Evolutionary conservation across 2,113 vertebrate species (phyloP).

Genomic region (Camelus bactrianus): DNA sequence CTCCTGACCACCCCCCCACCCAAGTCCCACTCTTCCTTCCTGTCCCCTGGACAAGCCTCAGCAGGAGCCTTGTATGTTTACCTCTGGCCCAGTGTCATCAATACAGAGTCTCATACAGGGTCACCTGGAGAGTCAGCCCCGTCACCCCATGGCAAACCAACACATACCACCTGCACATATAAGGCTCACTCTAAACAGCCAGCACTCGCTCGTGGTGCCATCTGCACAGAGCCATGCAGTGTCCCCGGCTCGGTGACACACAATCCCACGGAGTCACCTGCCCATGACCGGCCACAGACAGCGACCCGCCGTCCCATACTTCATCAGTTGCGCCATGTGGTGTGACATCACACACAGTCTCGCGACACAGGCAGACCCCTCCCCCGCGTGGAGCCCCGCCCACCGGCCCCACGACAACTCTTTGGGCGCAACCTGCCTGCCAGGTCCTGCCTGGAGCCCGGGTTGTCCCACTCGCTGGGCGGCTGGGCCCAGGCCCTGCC

Average conservation of each 20-base stretch:
- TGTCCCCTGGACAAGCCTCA: too few relatives aligned
- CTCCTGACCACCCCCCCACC: neutral
- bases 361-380: neutral
- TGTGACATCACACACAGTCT: neutral
- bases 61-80: neutral
- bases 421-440: rapidly evolving
- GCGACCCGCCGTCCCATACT: neutral
- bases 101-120: too few relatives aligned
- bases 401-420: neutral
- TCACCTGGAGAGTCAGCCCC: neutral
- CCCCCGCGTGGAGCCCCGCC: neutral
- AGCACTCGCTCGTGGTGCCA: neutral
- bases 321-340: too few relatives aligned
- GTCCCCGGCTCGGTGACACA: neutral
- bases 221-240: neutral
- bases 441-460: neutral
- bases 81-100: neutral
- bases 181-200: neutral
- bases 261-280: neutral
- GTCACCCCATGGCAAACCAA: neutral
- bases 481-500: neutral
- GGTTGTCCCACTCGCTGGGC: too few relatives aligned
- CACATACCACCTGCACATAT: rapidly evolving
- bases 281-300: neutral
- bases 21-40: neutral